These are phyloP conservation scores for Melanotaenia maccullochi DNA, from an alignment of 2,797 vertebrate species.

Conservation along the genomic window DNA sequence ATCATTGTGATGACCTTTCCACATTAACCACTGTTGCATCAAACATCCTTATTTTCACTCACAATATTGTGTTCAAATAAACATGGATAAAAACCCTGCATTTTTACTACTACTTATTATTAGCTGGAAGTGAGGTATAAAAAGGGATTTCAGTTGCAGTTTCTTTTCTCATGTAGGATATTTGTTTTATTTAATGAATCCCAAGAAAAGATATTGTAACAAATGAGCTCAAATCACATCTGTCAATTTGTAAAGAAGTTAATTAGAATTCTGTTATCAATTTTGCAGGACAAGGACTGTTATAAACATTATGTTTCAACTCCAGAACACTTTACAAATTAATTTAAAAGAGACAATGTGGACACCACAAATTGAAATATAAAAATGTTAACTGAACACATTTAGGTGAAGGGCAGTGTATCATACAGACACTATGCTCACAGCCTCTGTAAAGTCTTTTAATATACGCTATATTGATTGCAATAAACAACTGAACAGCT, in stretches of 20 bases:
- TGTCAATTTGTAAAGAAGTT: too few relatives aligned
- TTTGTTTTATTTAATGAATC: neutral
- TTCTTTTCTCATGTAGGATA: neutral
- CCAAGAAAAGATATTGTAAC: too few relatives aligned
- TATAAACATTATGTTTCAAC: neutral
- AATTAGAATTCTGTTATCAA: neutral
- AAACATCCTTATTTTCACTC: neutral
- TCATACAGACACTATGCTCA: neutral
- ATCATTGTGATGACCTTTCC: neutral
- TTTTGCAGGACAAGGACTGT: neutral
- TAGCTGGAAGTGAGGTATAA: too few relatives aligned
- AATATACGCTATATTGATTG: neutral
- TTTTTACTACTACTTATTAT: neutral
- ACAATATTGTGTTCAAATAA: neutral
- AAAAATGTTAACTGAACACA: neutral
- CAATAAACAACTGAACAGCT: slow-evolving; percentile 5
- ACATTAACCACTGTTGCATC: neutral
- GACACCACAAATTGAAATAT: too few relatives aligned
- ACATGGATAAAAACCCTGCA: neutral
- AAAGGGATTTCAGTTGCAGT: too few relatives aligned
- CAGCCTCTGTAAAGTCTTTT: neutral
- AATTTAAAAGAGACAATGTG: too few relatives aligned
- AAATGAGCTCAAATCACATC: too few relatives aligned
- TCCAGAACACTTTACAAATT: too few relatives aligned
- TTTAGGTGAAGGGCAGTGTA: neutral